Conservation (phyloP, 1,140 invertebrate species). For the Battus philenor region DNA sequence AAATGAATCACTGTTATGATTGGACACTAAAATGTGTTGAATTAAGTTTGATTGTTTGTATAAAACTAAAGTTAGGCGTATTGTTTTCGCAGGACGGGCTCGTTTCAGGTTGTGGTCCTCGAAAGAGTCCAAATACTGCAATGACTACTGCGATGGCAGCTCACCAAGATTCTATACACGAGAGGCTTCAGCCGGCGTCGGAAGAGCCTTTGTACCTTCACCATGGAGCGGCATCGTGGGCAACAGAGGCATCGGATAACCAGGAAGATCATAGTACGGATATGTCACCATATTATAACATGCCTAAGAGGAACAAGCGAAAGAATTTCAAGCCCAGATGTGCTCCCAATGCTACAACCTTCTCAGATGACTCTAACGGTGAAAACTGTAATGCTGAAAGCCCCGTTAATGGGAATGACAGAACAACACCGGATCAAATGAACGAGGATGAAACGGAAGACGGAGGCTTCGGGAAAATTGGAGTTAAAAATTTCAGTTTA, state of each 20-base stretch:
- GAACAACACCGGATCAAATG: slow-evolving; percentile 46
- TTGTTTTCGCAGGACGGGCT: slow-evolving; percentile 59
- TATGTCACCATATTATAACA: slow-evolving; percentile 71
- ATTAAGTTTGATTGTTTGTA: slow-evolving; percentile 68
- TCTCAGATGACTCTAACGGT: slow-evolving; percentile 70
- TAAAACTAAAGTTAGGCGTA: slow-evolving; percentile 37
- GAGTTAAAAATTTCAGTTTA: slow-evolving; percentile 70
- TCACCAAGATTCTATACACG: slow-evolving; percentile 69
- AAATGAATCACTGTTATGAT: slow-evolving; percentile 74
- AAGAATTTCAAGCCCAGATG: slow-evolving; percentile 82
- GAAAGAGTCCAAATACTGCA: slow-evolving; percentile 50
- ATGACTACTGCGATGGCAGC: slow-evolving; percentile 73
- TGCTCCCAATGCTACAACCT: slow-evolving; percentile 74
- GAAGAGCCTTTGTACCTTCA: slow-evolving; percentile 61
- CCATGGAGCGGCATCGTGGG: slow-evolving; percentile 59
- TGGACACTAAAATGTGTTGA: slow-evolving; percentile 63
- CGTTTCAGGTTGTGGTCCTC: slow-evolving; percentile 49
- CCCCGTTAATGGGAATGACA: slow-evolving; percentile 70
- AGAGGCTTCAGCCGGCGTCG: slow-evolving; percentile 59
- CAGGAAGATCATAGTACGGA: slow-evolving; percentile 69
- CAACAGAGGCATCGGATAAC: slow-evolving; percentile 44
- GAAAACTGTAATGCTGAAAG: slow-evolving; percentile 60
- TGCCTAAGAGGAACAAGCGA: slow-evolving; percentile 79
- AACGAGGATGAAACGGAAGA: slow-evolving; percentile 51
- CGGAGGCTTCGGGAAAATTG: slow-evolving; percentile 56